Conservation (phyloP, 2,888 invertebrate species). For the Sinohyriopsis cumingii region DNA sequence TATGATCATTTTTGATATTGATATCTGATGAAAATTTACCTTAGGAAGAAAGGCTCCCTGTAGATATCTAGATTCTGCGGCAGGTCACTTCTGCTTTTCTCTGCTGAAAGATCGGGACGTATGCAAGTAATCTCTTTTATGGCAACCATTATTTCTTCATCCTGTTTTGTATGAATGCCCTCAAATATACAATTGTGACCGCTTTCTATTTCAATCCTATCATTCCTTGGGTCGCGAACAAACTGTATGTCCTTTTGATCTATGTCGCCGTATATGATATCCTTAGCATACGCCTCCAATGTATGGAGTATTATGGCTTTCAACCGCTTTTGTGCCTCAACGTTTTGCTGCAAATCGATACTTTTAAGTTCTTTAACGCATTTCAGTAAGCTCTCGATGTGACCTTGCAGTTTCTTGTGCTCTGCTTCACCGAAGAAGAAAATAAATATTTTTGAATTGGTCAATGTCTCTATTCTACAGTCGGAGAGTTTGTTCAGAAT, state of each 20-base stretch:
- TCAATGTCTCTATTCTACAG: too few relatives aligned
- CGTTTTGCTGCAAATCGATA: background rate
- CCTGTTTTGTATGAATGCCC: background rate
- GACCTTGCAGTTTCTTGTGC: slow-evolving; percentile 3
- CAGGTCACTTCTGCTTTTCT: background rate
- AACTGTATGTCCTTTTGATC: slow-evolving; percentile 1
- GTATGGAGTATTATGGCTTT: background rate
- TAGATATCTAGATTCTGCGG: slow-evolving; percentile 12
- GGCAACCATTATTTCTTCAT: slow-evolving; percentile 7
- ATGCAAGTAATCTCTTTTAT: slow-evolving; percentile 15
- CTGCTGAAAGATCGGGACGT: background rate
- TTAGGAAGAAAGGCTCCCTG: slow-evolving; percentile 16
- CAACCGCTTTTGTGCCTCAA: too few relatives aligned
- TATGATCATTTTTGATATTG: too few relatives aligned
- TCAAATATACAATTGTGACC: background rate
- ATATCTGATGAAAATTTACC: slow-evolving; percentile 1
- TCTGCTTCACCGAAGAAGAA: slow-evolving; percentile 10
- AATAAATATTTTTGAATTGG: slow-evolving; percentile 3
- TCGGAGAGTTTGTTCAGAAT: too few relatives aligned
- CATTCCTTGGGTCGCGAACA: background rate
- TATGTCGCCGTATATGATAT: slow-evolving; percentile 4
- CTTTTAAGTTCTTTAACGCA: background rate
- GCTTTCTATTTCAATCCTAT: too few relatives aligned
- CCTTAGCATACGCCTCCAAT: slow-evolving; percentile 12
- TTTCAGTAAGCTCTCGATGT: background rate